Evolutionary conservation across 2,113 vertebrate species (phyloP).

Genomic region (Lycaon pictus): DNA sequence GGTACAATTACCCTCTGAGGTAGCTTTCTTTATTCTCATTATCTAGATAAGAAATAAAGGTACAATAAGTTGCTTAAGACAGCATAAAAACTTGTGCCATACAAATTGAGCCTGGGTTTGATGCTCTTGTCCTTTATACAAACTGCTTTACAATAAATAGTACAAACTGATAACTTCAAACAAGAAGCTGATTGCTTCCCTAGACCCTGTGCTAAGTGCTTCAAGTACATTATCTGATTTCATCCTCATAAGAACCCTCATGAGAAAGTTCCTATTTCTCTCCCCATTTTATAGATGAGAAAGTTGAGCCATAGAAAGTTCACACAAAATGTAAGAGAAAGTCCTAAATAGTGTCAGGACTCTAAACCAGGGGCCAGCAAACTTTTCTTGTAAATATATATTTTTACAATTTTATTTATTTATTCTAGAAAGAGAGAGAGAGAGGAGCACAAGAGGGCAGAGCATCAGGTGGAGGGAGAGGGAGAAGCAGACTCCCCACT

Average conservation of each 20-base stretch:
- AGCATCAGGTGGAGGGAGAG: no score
- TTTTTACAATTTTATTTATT: no score
- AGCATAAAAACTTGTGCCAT: neutral
- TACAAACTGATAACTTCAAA: neutral
- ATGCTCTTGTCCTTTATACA: neutral
- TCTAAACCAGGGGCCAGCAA: neutral
- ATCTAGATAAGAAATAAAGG: neutral
- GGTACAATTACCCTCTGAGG: neutral
- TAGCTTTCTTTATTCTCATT: neutral
- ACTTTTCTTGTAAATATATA: neutral
- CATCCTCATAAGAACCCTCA: neutral
- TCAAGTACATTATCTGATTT: neutral
- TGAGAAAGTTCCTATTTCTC: neutral
- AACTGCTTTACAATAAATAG: neutral
- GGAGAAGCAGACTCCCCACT: no score
- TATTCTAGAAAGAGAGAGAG: no score
- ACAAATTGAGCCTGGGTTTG: neutral
- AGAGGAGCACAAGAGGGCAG: no score
- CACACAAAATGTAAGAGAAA: neutral
- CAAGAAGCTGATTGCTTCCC: neutral
- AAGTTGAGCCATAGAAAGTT: neutral
- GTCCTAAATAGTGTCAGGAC: neutral
- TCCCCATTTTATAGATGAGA: neutral
- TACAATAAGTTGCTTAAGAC: neutral
- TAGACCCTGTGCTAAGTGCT: neutral